Conservation (phyloP, 1,140 invertebrate species). For the Danaus plexippus region DNA sequence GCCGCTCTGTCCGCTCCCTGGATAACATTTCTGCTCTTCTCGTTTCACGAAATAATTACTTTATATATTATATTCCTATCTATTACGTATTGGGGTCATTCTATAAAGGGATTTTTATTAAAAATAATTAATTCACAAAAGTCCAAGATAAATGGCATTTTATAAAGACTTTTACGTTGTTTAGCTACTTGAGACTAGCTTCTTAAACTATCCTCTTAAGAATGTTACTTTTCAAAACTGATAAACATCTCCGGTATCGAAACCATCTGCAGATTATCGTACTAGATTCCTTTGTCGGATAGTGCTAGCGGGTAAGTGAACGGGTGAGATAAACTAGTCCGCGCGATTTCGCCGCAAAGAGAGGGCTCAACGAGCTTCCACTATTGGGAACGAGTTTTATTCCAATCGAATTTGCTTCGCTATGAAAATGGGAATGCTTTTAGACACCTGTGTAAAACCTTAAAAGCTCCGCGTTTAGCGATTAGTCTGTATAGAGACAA, state of each 20-base stretch:
- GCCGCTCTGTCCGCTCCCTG: conserved; percentile 34
- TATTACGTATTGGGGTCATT: conserved; percentile 6
- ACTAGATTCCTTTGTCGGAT: conserved; percentile 47
- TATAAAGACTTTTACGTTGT: conserved; percentile 5
- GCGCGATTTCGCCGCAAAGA: conserved; percentile 62
- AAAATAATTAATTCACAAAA: neutral
- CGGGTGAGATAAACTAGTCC: conserved; percentile 60
- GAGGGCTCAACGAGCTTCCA: conserved; percentile 52
- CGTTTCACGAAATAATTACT: conserved; percentile 27
- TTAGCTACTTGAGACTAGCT: conserved; percentile 10
- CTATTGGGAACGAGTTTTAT: conserved; percentile 50
- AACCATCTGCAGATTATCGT: conserved; percentile 51
- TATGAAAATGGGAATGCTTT: conserved; percentile 25
- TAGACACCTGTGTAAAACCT: conserved; percentile 24
- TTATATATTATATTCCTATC: conserved; percentile 17
- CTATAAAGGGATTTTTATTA: neutral
- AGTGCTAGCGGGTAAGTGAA: conserved; percentile 35
- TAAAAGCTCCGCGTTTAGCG: conserved; percentile 12
- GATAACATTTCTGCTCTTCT: conserved; percentile 25
- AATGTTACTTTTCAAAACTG: conserved; percentile 11
- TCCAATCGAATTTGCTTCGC: conserved; percentile 51
- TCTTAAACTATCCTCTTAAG: conserved; percentile 13
- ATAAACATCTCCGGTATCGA: conserved; percentile 28
- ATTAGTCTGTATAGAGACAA: conserved; percentile 9
- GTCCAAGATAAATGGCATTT: conserved; percentile 8